Evolutionary conservation across 2,797 vertebrate species (phyloP).

Genomic region (Typhlichthys subterraneus): DNA sequence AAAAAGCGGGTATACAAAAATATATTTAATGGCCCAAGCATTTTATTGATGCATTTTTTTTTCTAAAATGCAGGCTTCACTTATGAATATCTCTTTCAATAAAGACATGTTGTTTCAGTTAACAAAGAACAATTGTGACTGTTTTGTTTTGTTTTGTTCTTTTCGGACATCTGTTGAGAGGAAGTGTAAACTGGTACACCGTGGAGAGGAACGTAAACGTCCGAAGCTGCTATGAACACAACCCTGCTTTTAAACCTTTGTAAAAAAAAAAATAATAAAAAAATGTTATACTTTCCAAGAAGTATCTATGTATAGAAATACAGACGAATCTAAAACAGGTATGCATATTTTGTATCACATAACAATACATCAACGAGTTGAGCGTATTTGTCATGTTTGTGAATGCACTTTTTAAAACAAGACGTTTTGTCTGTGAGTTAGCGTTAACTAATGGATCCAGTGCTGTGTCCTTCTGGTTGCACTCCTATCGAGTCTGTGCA

Average conservation of each 20-base stretch:
- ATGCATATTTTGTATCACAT: conserved; percentile 87
- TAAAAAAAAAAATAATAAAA: conserved; percentile 75
- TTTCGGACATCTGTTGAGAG: conserved; percentile 80
- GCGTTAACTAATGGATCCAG: conserved; percentile 86
- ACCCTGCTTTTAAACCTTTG: conserved; percentile 91
- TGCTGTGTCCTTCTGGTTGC: too few relatives aligned
- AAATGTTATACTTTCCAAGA: conserved; percentile 82
- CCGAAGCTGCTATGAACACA: conserved; percentile 97
- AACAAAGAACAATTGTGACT: conserved; percentile 77
- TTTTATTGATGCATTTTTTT: conserved; percentile 88
- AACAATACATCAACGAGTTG: conserved; percentile 88
- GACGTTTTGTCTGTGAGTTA: conserved; percentile 97
- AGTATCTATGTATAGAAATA: conserved; percentile 87
- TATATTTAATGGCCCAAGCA: conserved; percentile 90
- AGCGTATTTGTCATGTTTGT: conserved; percentile 98
- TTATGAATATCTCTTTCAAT: conserved; percentile 87
- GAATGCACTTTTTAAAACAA: conserved; percentile 97
- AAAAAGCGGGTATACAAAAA: conserved; percentile 96
- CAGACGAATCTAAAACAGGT: conserved; percentile 91
- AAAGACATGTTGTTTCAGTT: conserved; percentile 80
- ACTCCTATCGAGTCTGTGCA: conserved; percentile 33
- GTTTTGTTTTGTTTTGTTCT: conserved; percentile 69
- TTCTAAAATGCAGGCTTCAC: conserved; percentile 91
- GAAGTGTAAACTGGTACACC: conserved; percentile 64
- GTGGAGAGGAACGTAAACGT: conserved; percentile 77